Evolutionary conservation across 2,888 invertebrate genomes (phyloP).

Genomic region (Palloptera scutellata): DNA sequence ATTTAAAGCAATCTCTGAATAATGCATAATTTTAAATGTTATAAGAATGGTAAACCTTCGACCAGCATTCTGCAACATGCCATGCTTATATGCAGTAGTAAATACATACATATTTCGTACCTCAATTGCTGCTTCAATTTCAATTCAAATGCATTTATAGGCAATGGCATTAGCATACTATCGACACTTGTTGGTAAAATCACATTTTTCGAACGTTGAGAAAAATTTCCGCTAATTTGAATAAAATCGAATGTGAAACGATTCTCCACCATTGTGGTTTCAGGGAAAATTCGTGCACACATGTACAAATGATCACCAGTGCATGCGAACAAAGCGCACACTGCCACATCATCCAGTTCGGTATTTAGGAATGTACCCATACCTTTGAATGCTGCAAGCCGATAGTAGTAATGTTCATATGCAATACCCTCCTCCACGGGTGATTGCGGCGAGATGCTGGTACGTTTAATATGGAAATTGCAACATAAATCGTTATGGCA

Average conservation of each 20-base stretch:
- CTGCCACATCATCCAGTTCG: conserved; percentile 63
- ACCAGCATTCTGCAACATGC: not conserved
- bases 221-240: conserved; percentile 39
- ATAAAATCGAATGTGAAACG: conserved; percentile 49
- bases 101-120: not conserved
- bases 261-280: conserved; percentile 41
- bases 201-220: conserved; percentile 43
- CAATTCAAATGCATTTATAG: conserved; percentile 47
- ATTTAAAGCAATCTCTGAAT: too few relatives aligned
- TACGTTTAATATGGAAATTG: conserved; percentile 45
- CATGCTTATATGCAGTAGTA: not conserved
- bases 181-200: conserved; percentile 58
- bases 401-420: conserved; percentile 53
- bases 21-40: too few relatives aligned
- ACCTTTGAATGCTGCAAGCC: conserved; percentile 52
- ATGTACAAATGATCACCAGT: conserved; percentile 53
- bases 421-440: not conserved
- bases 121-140: conserved; percentile 29
- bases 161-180: conserved; percentile 49
- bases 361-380: conserved; percentile 54
- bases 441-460: conserved; percentile 36
- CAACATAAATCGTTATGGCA: conserved; percentile 59
- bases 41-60: too few relatives aligned
- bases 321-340: conserved; percentile 66
- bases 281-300: conserved; percentile 61